Evolutionary conservation across 2,797 vertebrate species (phyloP).

Genomic region (Rhynchotus rufescens): DNA sequence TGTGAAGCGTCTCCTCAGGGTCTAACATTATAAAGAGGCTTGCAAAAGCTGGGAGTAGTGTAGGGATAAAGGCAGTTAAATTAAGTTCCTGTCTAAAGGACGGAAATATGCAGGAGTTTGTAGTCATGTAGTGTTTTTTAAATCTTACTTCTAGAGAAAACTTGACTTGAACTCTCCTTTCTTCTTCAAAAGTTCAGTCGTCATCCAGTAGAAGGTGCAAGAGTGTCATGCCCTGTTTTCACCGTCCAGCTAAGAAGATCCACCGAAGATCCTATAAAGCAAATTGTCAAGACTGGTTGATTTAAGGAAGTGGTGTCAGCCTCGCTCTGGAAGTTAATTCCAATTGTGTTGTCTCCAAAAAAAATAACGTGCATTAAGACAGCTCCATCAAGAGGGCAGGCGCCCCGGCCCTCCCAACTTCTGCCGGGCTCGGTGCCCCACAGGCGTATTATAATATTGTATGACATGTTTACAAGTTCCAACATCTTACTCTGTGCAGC

Average conservation of each 20-base stretch:
- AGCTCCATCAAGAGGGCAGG: conserved; percentile 20
- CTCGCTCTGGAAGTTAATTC: conserved; percentile 38
- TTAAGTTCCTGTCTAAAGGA: background rate
- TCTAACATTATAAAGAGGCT: background rate
- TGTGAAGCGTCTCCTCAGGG: background rate
- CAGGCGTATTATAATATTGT: conserved; percentile 76
- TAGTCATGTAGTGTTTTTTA: background rate
- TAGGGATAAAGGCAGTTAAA: background rate
- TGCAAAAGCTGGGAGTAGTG: background rate
- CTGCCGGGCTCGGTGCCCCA: conserved; percentile 25
- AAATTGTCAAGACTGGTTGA: background rate
- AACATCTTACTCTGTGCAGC: conserved; percentile 68
- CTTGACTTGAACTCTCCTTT: background rate
- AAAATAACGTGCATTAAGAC: conserved; percentile 4
- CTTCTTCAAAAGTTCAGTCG: conserved; percentile 26
- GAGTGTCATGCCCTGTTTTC: conserved; percentile 63
- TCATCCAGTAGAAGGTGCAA: conserved; percentile 82
- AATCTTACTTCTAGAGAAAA: accelerated
- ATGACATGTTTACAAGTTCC: conserved; percentile 83
- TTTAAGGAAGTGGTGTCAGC: conserved; percentile 6
- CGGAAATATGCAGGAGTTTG: background rate
- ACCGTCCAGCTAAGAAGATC: conserved; percentile 14
- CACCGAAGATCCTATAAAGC: background rate
- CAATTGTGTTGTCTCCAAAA: conserved; percentile 3
- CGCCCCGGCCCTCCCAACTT: conserved; percentile 1